Conservation (phyloP, 2,888 invertebrate genomes). For the Dinocampus coccinellae region DNA sequence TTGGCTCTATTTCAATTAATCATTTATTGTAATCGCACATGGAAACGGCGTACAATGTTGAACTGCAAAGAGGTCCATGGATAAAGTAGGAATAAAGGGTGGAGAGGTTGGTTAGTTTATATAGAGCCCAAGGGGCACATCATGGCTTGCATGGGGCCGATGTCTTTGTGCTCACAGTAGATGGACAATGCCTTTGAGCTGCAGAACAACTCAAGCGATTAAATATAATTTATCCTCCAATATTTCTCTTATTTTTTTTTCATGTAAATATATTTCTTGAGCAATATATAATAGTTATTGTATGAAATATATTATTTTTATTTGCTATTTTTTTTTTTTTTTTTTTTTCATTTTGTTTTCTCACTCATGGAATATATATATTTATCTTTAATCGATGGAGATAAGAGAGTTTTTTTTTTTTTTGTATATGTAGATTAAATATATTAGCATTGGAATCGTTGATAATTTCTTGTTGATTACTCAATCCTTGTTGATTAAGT, state of each 20-base stretch:
- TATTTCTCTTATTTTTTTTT: not conserved
- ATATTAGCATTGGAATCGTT: not conserved
- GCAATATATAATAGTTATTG: not conserved
- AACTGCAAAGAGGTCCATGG: not conserved
- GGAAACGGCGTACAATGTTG: conserved; percentile 3
- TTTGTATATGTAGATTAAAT: not conserved
- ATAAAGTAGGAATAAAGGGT: not conserved
- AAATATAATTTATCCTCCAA: conserved; percentile 25
- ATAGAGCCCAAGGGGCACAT: conserved; percentile 24
- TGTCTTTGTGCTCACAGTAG: conserved; percentile 19
- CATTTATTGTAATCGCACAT: conserved; percentile 24
- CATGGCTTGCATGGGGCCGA: conserved; percentile 2
- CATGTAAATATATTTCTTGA: not conserved
- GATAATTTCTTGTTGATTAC: conserved; percentile 23
- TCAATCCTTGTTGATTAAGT: conserved; percentile 20
- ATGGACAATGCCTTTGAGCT: conserved; percentile 26
- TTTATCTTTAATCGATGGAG: too few species aligned
- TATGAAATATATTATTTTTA: not conserved
- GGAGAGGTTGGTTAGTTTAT: not conserved
- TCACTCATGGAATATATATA: too few species aligned
- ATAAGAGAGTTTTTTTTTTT: too few species aligned
- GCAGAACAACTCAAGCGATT: conserved; percentile 23
- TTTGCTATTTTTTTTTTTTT: not conserved
- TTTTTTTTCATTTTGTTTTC: too few species aligned
- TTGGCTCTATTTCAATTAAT: conserved; percentile 26